These are phyloP conservation scores for Jacana jacana DNA, from an alignment of 2,113 vertebrate genomes.

Conservation along the genomic window DNA sequence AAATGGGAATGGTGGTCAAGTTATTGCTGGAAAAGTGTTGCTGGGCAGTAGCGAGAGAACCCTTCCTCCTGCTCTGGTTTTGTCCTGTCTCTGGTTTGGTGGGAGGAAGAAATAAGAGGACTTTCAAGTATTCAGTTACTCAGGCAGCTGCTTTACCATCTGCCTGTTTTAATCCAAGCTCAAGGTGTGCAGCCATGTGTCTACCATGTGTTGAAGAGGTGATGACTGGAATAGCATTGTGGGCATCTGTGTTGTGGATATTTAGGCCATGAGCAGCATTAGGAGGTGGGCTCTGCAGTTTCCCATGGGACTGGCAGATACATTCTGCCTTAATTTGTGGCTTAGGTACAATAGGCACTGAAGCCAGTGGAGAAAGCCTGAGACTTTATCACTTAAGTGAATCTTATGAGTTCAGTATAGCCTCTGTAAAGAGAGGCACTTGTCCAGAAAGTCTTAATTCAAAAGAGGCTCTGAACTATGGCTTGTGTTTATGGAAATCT, in stretches of 20 bases:
- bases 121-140: not conserved
- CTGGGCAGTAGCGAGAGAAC: not conserved
- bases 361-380: not conserved
- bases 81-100: not conserved
- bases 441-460: not conserved
- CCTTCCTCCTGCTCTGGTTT: not conserved
- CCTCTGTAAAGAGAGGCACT: not conserved
- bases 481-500: not conserved
- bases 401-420: not conserved
- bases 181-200: accelerated
- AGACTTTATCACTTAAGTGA: not conserved
- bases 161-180: not conserved
- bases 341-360: not conserved
- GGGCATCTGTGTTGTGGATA: not conserved
- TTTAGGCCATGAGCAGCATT: not conserved
- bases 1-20: not conserved
- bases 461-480: not conserved
- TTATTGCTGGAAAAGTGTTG: not conserved
- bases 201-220: not conserved
- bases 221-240: not conserved
- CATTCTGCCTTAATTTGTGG: not conserved
- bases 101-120: not conserved
- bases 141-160: accelerated
- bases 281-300: not conserved
- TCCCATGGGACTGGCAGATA: not conserved